Base-by-base conservation (phyloP, 2,113 vertebrate genomes). In the Thymallus thymallus region DNA sequence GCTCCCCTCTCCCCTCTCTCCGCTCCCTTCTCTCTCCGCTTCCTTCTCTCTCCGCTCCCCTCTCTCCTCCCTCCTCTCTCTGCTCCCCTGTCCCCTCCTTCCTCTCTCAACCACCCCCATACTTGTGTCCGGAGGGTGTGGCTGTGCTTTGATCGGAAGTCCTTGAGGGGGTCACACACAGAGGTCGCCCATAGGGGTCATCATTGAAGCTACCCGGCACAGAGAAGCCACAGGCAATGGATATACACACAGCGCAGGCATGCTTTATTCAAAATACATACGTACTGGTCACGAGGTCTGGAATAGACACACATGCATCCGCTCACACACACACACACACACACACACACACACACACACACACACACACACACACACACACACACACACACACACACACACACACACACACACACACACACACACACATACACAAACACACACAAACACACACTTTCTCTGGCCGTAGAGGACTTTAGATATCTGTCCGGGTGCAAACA, bases 61-160 rank as follows among this genome's bases (percentile, higher is more conserved):
- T n/a, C n/a, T n/a, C n/a, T n/a, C n/a, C n/a, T n/a, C n/a, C n/a
- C n/a, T n/a, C n/a, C n/a, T n/a, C n/a, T n/a, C n/a, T n/a, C n/a
- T n/a, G n/a, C n/a, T n/a, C n/a, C n/a, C n/a, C n/a, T n/a, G n/a
- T n/a, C n/a, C n/a, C n/a, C n/a, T n/a, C n/a, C n/a, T n/a, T n/a
- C n/a, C n/a, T n/a, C n/a, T n/a, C n/a, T n/a, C n/a, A 78, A 71
- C 76, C 76, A 82, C 85, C 72, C 77, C 71, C 67, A 73, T 79
- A 32, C 84, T 81, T 85, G 73, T 76, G 78, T 83, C 76, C 23
- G 18, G n/a, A 2, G 74, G 78, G 56, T 72, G 77, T 63, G 75
- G 83, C 80, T 72, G 68, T 5, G 74, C 84, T 90, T 90, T 89
- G 82, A 88, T 87, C 82, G 56, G 83, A 84, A 82, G 82, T 83